Evolutionary conservation across 1,140 invertebrate species (phyloP).

Genomic region (Eumaeus atala): DNA sequence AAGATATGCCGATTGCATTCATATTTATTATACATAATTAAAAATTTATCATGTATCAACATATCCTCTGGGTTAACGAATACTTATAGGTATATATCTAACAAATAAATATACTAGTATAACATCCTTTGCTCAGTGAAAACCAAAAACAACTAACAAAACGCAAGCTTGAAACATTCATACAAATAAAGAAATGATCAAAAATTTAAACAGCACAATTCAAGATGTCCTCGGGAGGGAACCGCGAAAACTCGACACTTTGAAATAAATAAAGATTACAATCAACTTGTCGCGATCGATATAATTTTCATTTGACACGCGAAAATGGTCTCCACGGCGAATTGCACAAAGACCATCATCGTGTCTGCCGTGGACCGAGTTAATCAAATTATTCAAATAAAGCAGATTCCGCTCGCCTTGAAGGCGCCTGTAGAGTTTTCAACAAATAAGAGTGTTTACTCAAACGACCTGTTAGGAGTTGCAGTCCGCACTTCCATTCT

Average conservation of each 20-base stretch:
- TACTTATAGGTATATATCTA: too few relatives aligned
- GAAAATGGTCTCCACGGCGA: slow-evolving; percentile 17
- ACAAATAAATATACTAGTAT: too few relatives aligned
- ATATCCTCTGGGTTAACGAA: too few relatives aligned
- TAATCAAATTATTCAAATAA: slow-evolving; percentile 70
- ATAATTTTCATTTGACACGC: slow-evolving; percentile 14
- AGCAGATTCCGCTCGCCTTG: slow-evolving; percentile 42
- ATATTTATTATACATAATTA: too few relatives aligned
- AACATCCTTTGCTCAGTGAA: too few relatives aligned
- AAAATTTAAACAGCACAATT: slow-evolving; percentile 9
- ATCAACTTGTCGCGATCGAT: slow-evolving; percentile 21
- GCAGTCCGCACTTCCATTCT: slow-evolving; percentile 29
- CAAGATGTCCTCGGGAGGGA: slow-evolving; percentile 1
- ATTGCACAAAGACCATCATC: slow-evolving; percentile 26
- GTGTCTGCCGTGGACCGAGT: slow-evolving; percentile 33
- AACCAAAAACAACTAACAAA: too few relatives aligned
- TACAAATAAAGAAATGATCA: slow-evolving; percentile 6
- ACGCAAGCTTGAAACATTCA: too few relatives aligned
- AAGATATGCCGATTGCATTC: too few relatives aligned
- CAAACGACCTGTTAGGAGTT: slow-evolving; percentile 39
- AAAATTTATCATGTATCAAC: too few relatives aligned
- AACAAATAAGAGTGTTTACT: slow-evolving; percentile 55
- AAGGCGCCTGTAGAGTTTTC: slow-evolving; percentile 46
- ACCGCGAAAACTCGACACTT: slow-evolving; percentile 13
- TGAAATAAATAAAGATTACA: slow-evolving; percentile 15